phyloP scores from a whole-genome alignment of 2,888 invertebrate species.

The Morinoia aosen region DNA sequence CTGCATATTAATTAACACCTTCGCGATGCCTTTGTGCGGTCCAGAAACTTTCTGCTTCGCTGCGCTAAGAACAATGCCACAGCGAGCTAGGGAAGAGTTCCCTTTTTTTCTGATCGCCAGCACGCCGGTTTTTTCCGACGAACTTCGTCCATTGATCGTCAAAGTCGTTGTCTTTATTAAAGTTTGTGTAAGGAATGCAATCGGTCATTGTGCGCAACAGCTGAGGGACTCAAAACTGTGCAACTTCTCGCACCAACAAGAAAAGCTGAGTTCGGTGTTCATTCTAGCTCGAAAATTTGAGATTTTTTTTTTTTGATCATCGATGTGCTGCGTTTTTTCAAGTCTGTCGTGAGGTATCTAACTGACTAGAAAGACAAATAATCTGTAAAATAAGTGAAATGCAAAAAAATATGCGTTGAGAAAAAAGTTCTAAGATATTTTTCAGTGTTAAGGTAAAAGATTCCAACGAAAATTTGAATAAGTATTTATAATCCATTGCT shows the following conservation, averaged over 20 bases:
- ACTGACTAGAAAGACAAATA: too few relatives aligned
- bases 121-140: neutral
- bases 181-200: neutral
- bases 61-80: neutral
- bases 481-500: too few relatives aligned
- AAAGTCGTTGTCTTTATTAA: neutral
- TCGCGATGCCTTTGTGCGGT: neutral
- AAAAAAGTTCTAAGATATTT: too few relatives aligned
- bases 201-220: neutral
- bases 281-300: neutral
- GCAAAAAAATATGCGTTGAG: too few relatives aligned
- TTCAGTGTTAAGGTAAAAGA: too few relatives aligned
- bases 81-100: neutral
- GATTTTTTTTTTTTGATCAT: neutral
- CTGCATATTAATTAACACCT: constrained; percentile 32
- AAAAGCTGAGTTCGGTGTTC: neutral
- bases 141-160: neutral
- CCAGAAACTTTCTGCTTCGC: neutral
- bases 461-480: too few relatives aligned
- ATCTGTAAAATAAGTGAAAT: too few relatives aligned
- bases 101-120: neutral
- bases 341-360: neutral
- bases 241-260: neutral
- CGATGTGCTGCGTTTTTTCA: neutral
- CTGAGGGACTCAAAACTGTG: neutral